Conservation (phyloP, 2,888 invertebrate species). For the Ectropis crepuscularia region DNA sequence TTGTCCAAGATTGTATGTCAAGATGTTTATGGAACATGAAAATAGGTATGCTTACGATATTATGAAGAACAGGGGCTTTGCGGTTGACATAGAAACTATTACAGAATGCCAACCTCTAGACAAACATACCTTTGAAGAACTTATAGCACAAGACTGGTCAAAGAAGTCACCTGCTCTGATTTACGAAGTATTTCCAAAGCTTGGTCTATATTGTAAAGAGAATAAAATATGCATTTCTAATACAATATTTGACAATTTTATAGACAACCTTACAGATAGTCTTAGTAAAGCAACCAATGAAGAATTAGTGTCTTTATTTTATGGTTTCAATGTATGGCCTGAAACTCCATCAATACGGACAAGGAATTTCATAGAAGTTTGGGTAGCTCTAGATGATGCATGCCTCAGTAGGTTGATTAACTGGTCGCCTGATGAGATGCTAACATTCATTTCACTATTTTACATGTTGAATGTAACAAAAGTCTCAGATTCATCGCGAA, state of each 20-base stretch:
- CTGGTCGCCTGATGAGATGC: slow-evolving; percentile 82
- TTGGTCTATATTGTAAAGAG: slow-evolving; percentile 64
- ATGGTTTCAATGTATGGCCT: slow-evolving; percentile 81
- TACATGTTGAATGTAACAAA: slow-evolving; percentile 84
- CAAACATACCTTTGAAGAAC: slow-evolving; percentile 54
- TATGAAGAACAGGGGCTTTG: slow-evolving; percentile 69
- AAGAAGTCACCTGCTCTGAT: slow-evolving; percentile 56
- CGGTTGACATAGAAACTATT: slow-evolving; percentile 47
- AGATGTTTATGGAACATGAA: slow-evolving; percentile 73
- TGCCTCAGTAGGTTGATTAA: slow-evolving; percentile 75
- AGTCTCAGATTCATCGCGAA: slow-evolving; percentile 82
- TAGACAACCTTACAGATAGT: slow-evolving; percentile 78
- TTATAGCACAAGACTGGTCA: slow-evolving; percentile 59
- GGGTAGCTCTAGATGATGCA: slow-evolving; percentile 88
- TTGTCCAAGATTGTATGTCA: slow-evolving; percentile 49
- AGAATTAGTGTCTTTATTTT: slow-evolving; percentile 83
- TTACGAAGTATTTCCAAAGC: slow-evolving; percentile 59
- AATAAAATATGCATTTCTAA: slow-evolving; percentile 67
- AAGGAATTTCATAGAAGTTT: slow-evolving; percentile 86
- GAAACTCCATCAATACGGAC: slow-evolving; percentile 76
- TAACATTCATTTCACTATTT: slow-evolving; percentile 87
- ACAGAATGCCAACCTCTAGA: slow-evolving; percentile 36
- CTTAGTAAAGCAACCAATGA: slow-evolving; percentile 82
- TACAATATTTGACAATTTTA: slow-evolving; percentile 68
- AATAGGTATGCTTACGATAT: slow-evolving; percentile 71